phyloP scores from a whole-genome alignment of 2,888 invertebrate species.

The Parnassius glacialis region DNA sequence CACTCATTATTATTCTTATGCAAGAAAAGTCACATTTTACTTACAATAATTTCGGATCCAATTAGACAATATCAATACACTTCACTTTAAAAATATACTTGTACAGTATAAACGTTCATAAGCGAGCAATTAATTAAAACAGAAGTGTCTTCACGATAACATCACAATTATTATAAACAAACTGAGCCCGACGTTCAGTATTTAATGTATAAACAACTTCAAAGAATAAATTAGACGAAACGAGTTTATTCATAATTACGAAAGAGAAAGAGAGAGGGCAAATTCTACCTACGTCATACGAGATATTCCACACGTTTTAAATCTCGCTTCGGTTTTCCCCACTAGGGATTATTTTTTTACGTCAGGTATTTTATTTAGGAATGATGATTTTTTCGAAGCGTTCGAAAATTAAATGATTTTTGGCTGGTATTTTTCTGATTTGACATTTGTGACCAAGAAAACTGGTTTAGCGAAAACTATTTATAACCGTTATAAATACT shows the following conservation, averaged over 20 bases:
- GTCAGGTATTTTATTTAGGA: background rate
- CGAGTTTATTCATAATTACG: background rate
- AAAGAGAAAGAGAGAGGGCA: slow-evolving; percentile 1
- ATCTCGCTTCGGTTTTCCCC: background rate
- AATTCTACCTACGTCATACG: background rate
- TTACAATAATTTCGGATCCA: background rate
- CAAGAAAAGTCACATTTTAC: too few relatives aligned
- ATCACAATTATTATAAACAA: background rate
- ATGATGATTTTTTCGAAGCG: too few relatives aligned
- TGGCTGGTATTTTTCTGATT: too few relatives aligned
- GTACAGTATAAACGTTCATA: background rate
- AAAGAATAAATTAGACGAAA: background rate
- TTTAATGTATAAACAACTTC: slow-evolving; percentile 5
- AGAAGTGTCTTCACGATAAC: slow-evolving; percentile 6
- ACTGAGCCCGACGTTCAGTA: background rate
- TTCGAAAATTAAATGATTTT: too few relatives aligned
- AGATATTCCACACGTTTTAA: background rate
- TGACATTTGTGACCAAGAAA: too few relatives aligned
- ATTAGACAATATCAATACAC: background rate
- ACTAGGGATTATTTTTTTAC: background rate
- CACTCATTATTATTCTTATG: too few relatives aligned
- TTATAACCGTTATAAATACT: too few relatives aligned
- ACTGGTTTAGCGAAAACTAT: too few relatives aligned
- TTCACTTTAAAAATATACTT: background rate
- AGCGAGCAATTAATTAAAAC: background rate